Evolutionary conservation across 2,888 invertebrate genomes (phyloP), one percentile per base, ranked within the genome.

Genomic region (Leptura quadrifasciata): DNA sequence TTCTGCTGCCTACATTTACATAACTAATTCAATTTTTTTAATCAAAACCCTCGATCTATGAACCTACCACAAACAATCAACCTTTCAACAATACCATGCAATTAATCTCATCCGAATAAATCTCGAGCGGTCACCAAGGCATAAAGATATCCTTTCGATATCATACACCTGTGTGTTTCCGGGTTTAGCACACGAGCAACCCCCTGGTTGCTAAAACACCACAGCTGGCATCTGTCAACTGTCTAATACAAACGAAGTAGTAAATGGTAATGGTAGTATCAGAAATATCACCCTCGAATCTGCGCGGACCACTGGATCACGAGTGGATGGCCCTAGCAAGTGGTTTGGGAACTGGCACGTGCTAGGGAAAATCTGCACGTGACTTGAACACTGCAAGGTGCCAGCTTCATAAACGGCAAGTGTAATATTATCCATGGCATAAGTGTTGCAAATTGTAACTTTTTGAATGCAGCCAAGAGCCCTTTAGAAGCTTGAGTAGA

Each of bases 311-410:
- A 21, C 57, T 39, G 47, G 54, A 64, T 68, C 24, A 24, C 52
- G 76, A 76, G 74, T 73, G 74, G 65, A 72, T 74, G 61, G 24
- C 27, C 39, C 61, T 60, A 21, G 84, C 85, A 87, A 87, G 87
- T 87, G 86, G 83, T 77, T 84, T 88, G 89, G 86, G 88, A 89
- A 84, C 54, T 74, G 83, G 78, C 89, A 89, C 89, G 88, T 89
- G 89, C 83, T 84, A 85, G 89, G 89, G 89, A 89, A 89, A 83
- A 71, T 74, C 69, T 80, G 76, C 89, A 89, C 88, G 88, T 89
- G 89, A 80, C 80, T 76, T 81, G 77, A 77, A 76, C 80, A 79
- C 80, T 82, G 86, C 84, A 86, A 86, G 86, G 86, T 86, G 86
- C 80, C 80, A 61, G 72, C 58, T 20, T 18, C 69, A 27, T 61